These are phyloP conservation scores for Stegostoma tigrinum DNA, from an alignment of 2,113 vertebrate genomes.

Conservation along the genomic window DNA sequence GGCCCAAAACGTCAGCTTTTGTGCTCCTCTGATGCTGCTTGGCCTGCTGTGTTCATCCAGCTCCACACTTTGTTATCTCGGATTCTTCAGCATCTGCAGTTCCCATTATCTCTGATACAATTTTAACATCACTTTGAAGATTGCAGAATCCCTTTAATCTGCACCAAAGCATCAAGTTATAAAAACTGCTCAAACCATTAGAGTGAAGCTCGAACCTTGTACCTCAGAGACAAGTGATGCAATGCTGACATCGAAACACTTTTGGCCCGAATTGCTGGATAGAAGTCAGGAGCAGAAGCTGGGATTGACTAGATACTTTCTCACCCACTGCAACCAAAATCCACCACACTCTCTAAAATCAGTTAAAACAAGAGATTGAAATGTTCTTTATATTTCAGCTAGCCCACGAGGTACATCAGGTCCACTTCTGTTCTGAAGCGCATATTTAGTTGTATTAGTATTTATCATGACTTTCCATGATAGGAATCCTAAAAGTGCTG, in stretches of 20 bases:
- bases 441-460: not conserved
- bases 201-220: not conserved
- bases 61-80: too few species aligned
- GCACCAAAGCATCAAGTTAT: not conserved
- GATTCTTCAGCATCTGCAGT: too few species aligned
- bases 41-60: too few species aligned
- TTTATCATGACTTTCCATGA: not conserved
- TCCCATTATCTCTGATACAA: too few species aligned
- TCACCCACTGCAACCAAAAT: not conserved
- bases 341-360: not conserved
- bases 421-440: not conserved
- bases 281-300: too few species aligned
- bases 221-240: too few species aligned
- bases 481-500: not conserved
- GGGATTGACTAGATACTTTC: not conserved
- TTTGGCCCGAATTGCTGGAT: not conserved
- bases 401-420: too few species aligned
- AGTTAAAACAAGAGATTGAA: not conserved
- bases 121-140: not conserved
- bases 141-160: not conserved
- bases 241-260: not conserved
- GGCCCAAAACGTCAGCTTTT: too few species aligned
- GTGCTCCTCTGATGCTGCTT: too few species aligned
- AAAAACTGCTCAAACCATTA: not conserved
- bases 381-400: not conserved